These are phyloP conservation scores for Pelobates fuscus DNA, from an alignment of 2,113 vertebrate species.

Conservation along the genomic window DNA sequence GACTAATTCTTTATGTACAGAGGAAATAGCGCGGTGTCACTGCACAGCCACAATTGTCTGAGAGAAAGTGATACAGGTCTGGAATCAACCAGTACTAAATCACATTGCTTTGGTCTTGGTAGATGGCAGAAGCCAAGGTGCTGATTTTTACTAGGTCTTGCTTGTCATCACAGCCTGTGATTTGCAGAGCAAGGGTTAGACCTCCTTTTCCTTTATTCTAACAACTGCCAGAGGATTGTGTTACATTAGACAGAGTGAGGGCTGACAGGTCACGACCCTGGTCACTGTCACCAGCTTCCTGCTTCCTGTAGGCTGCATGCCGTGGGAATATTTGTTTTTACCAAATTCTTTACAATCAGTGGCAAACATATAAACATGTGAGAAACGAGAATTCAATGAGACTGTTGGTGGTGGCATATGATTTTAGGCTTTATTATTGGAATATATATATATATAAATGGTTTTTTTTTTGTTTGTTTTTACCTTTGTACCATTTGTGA, in stretches of 20 bases:
- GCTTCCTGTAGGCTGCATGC: slow-evolving; percentile 55
- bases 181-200: slow-evolving; percentile 63
- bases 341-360: slow-evolving; percentile 26
- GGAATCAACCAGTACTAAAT: slow-evolving; percentile 62
- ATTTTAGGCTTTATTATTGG: too few species aligned
- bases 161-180: slow-evolving; percentile 65
- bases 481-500: too few species aligned
- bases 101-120: slow-evolving; percentile 50
- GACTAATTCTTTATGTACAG: not conserved
- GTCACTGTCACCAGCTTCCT: slow-evolving; percentile 58
- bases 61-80: slow-evolving; percentile 48
- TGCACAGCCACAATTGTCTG: slow-evolving; percentile 55
- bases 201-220: slow-evolving; percentile 54
- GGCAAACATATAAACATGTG: slow-evolving; percentile 11
- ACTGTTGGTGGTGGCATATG: too few species aligned
- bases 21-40: slow-evolving; percentile 28
- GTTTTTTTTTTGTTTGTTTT: too few species aligned
- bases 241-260: slow-evolving; percentile 57
- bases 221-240: not conserved
- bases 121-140: slow-evolving; percentile 56
- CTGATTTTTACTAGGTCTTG: slow-evolving; percentile 60
- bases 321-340: slow-evolving; percentile 33
- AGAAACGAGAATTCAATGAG: too few species aligned
- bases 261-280: slow-evolving; percentile 59
- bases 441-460: too few species aligned